phyloP scores from a whole-genome alignment of 1,140 invertebrate species.

The Pomacea maculata region DNA sequence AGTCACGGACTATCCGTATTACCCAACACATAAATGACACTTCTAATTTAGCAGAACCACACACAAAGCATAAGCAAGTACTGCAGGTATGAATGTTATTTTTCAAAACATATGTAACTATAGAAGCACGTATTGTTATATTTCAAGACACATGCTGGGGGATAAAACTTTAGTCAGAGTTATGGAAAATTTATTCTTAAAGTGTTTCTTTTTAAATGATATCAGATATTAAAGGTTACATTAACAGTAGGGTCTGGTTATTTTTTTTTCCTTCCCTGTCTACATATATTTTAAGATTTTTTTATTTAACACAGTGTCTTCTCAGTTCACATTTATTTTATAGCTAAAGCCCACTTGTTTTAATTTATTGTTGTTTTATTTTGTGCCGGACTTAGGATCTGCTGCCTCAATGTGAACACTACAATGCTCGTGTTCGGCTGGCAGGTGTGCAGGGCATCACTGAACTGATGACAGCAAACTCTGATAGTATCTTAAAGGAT shows the following conservation, averaged over 20 bases:
- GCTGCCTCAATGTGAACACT: not conserved
- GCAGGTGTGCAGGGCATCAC: not conserved
- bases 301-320: too few species aligned
- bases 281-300: too few species aligned
- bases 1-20: conserved; percentile 2
- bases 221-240: too few species aligned
- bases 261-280: too few species aligned
- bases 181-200: too few species aligned
- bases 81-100: not conserved
- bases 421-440: not conserved
- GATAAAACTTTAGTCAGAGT: too few species aligned
- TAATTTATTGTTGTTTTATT: not conserved
- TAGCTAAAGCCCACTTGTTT: too few species aligned
- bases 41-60: not conserved
- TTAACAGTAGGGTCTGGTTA: too few species aligned
- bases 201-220: too few species aligned
- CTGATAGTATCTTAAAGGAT: not conserved
- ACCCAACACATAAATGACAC: not conserved
- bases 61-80: conserved; percentile 1
- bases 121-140: not conserved
- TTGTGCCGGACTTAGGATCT: not conserved
- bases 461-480: not conserved
- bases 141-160: too few species aligned
- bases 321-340: too few species aligned
- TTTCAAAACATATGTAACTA: not conserved